A percentile compares a stretch with the other conserved stretches of the same genome.
These are phyloP conservation scores for Coelinius sp. DNA, from an alignment of 2,888 invertebrate genomes.

Conservation along the genomic window DNA sequence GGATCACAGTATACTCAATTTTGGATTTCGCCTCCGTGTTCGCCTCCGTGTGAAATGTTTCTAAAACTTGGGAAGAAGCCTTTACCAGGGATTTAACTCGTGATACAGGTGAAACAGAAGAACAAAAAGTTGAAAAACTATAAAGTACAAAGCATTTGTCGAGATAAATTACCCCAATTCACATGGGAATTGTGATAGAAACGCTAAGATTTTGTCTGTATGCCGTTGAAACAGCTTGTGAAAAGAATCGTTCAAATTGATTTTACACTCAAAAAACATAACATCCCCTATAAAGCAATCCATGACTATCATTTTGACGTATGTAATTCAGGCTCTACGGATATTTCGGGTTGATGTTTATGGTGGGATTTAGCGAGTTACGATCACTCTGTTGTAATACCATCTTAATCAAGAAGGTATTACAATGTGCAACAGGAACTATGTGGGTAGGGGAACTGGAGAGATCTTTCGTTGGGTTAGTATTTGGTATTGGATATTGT, in stretches of 20 bases:
- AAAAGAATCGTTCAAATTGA: constrained; percentile 1
- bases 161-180: constrained; percentile 8
- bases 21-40: not conserved
- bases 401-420: constrained; percentile 23
- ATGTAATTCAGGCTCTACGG: not conserved
- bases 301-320: not conserved
- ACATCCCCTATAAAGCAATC: constrained; percentile 1
- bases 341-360: constrained; percentile 3
- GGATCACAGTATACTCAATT: no score
- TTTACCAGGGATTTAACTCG: not conserved
- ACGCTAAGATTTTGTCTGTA: constrained; percentile 2
- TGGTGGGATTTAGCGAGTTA: constrained; percentile 3
- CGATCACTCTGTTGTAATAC: constrained; percentile 6
- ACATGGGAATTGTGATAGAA: constrained; percentile 17
- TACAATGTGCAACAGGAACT: constrained; percentile 25
- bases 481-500: constrained; percentile 8
- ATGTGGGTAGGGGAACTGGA: not conserved
- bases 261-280: not conserved
- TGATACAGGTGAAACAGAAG: not conserved
- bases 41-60: not conserved
- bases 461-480: constrained; percentile 2
- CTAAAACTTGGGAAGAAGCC: not conserved
- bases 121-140: not conserved
- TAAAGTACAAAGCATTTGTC: constrained; percentile 12
- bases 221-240: not conserved